Evolutionary conservation across 2,888 invertebrate species (phyloP).

Genomic region (Harpalus rufipes): DNA sequence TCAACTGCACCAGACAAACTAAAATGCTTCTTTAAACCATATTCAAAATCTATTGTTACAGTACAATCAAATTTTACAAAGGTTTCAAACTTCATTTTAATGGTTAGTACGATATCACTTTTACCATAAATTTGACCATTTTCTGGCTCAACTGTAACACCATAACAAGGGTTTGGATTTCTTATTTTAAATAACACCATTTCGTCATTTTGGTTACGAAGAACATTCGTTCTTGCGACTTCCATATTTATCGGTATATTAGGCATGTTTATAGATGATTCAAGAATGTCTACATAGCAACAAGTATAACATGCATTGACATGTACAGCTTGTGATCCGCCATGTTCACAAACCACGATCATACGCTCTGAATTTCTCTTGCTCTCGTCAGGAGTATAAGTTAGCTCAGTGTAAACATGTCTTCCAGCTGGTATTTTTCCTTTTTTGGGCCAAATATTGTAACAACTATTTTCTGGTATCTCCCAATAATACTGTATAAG

Average conservation of each 20-base stretch:
- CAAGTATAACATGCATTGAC: slow-evolving; percentile 68
- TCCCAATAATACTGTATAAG: slow-evolving; percentile 78
- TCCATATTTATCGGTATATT: slow-evolving; percentile 75
- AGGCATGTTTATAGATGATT: slow-evolving; percentile 71
- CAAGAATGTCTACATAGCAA: slow-evolving; percentile 70
- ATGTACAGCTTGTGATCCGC: slow-evolving; percentile 71
- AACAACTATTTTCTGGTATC: slow-evolving; percentile 77
- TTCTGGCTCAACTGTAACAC: slow-evolving; percentile 71
- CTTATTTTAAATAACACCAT: slow-evolving; percentile 68
- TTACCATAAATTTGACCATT: slow-evolving; percentile 70
- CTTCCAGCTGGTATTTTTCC: slow-evolving; percentile 79
- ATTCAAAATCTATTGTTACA: slow-evolving; percentile 69
- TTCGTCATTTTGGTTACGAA: slow-evolving; percentile 64
- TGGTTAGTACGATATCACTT: slow-evolving; percentile 70
- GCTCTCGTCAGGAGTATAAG: slow-evolving; percentile 71
- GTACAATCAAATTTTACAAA: slow-evolving; percentile 66
- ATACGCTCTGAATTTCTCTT: slow-evolving; percentile 72
- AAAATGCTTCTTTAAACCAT: slow-evolving; percentile 76
- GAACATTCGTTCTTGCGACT: slow-evolving; percentile 68
- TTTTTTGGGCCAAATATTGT: slow-evolving; percentile 78
- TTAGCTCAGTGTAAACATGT: slow-evolving; percentile 77
- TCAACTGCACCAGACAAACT: slow-evolving; percentile 78
- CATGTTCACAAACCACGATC: slow-evolving; percentile 74
- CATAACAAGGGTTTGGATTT: slow-evolving; percentile 69
- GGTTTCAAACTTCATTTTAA: slow-evolving; percentile 68